Conservation (phyloP, 2,113 vertebrate species). For the Aspidoscelis tigris region DNA sequence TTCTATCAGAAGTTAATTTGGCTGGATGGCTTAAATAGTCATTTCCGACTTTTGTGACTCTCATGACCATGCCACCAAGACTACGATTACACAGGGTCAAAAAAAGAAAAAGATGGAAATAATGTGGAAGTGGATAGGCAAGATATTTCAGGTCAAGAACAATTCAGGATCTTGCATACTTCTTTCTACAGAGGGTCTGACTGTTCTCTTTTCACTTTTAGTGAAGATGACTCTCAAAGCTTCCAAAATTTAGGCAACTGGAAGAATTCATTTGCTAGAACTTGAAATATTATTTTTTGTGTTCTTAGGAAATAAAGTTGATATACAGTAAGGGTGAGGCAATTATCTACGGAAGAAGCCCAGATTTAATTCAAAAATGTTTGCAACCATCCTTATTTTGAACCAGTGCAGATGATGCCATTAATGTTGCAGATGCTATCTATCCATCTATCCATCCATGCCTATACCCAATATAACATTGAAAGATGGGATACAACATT, state of each 20-base stretch:
- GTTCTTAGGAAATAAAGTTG: slow-evolving; percentile 93
- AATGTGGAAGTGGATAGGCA: slow-evolving; percentile 92
- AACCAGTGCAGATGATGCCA: slow-evolving; percentile 95
- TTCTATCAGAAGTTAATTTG: too few species aligned
- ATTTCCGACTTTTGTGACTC: too few species aligned
- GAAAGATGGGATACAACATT: too few species aligned
- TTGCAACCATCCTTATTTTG: slow-evolving; percentile 91
- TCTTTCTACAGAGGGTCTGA: slow-evolving; percentile 97
- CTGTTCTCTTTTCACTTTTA: slow-evolving; percentile 95
- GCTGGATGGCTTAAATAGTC: too few species aligned
- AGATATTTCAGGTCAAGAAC: slow-evolving; percentile 94
- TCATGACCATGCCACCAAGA: too few species aligned
- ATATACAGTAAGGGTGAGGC: slow-evolving; percentile 86
- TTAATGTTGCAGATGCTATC: slow-evolving; percentile 86
- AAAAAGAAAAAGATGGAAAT: too few species aligned
- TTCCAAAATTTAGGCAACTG: slow-evolving; percentile 94
- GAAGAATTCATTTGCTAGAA: slow-evolving; percentile 98
- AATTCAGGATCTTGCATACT: slow-evolving; percentile 93
- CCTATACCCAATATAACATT: too few species aligned
- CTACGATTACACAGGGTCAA: too few species aligned
- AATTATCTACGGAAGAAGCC: slow-evolving; percentile 90
- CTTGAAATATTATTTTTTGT: slow-evolving; percentile 94
- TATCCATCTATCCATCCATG: too few species aligned
- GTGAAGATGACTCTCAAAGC: slow-evolving; percentile 93
- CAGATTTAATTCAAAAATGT: slow-evolving; percentile 92